These are phyloP conservation scores for Bombyx mori DNA, from an alignment of 1,140 invertebrate species.

Conservation along the genomic window ASM3026992v2 NC_085113.1:2452501-2453000, in stretches of 20 bases:
- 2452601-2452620: no score
- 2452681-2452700: no score
- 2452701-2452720: slow-evolving; percentile 7
- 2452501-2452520: no score
- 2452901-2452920: slow-evolving; percentile 68
- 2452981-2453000: no score
- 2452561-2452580: no score
- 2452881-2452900: slow-evolving; percentile 68
- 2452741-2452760: slow-evolving; percentile 39
- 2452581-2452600: no score
- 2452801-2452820: slow-evolving; percentile 29
- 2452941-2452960: slow-evolving; percentile 26
- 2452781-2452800: slow-evolving; percentile 35
- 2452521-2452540: no score
- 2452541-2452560: no score
- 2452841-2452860: slow-evolving; percentile 29
- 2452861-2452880: slow-evolving; percentile 58
- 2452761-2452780: slow-evolving; percentile 32
- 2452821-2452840: slow-evolving; percentile 47
- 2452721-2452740: slow-evolving; percentile 33
- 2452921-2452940: slow-evolving; percentile 62
- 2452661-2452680: no score
- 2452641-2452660: no score
- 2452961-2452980: slow-evolving; percentile 6
- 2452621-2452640: no score